phyloP scores from a whole-genome alignment of 2,888 invertebrate species.

The Euproctis similis region DNA sequence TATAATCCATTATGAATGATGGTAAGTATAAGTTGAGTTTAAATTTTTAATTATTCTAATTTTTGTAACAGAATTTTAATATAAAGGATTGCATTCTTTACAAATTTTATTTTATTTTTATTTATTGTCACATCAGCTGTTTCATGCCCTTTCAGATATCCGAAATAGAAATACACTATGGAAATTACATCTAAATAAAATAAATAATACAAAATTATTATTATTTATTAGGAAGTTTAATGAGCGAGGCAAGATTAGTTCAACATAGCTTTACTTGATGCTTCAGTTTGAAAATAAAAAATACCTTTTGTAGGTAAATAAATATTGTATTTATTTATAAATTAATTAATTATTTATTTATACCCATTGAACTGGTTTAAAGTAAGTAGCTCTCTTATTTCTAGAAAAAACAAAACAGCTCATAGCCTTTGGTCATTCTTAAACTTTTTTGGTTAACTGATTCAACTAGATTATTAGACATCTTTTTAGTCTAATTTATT shows the following conservation, averaged over 20 bases:
- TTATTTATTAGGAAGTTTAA: conserved; percentile 48
- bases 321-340: too few species aligned
- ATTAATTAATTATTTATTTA: conserved; percentile 14
- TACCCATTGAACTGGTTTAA: conserved; percentile 15
- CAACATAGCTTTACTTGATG: conserved; percentile 39
- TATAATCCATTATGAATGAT: too few species aligned
- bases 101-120: conserved; percentile 9
- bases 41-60: too few species aligned
- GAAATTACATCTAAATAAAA: too few species aligned
- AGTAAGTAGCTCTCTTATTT: conserved; percentile 31
- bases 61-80: too few species aligned
- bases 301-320: conserved; percentile 13
- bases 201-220: conserved; percentile 45
- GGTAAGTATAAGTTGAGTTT: too few species aligned
- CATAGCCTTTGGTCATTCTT: conserved; percentile 68
- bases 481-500: conserved; percentile 48
- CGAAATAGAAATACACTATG: too few species aligned
- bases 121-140: conserved; percentile 37
- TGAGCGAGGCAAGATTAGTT: conserved; percentile 51
- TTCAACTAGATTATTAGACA: conserved; percentile 37
- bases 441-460: conserved; percentile 51
- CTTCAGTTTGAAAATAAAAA: too few species aligned
- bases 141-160: conserved; percentile 9
- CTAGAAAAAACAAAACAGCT: conserved; percentile 65
- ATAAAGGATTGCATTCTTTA: too few species aligned